Evolutionary conservation across 2,888 invertebrate species (phyloP).

Genomic region (Aphodius granarius): DNA sequence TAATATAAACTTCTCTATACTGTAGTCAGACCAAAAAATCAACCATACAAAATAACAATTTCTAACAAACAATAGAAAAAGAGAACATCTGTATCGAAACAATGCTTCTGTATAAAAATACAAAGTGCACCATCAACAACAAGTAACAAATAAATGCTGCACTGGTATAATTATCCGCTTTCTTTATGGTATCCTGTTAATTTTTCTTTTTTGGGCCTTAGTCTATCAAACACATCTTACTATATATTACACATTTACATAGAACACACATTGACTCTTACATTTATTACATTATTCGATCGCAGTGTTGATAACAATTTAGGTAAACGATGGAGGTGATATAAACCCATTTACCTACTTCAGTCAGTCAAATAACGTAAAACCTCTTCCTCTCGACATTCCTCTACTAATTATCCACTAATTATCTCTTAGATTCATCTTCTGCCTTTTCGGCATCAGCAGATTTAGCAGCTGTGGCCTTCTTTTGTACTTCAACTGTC

Average conservation of each 20-base stretch:
- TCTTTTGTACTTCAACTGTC: not conserved
- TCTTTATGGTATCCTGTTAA: constrained; percentile 2
- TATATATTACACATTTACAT: constrained; percentile 18
- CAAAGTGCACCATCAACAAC: constrained; percentile 37
- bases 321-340: constrained; percentile 17
- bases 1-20: constrained; percentile 45
- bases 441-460: constrained; percentile 7
- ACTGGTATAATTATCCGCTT: constrained; percentile 14
- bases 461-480: not conserved
- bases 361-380: constrained; percentile 17
- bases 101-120: constrained; percentile 28
- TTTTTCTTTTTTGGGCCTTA: constrained; percentile 24
- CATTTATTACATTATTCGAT: constrained; percentile 17
- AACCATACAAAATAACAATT: constrained; percentile 16
- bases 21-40: constrained; percentile 37
- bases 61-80: constrained; percentile 18
- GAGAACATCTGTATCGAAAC: not conserved
- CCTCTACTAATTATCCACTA: not conserved
- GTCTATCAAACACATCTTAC: constrained; percentile 12
- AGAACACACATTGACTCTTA: constrained; percentile 16
- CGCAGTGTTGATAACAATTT: constrained; percentile 1
- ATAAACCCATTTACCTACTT: constrained; percentile 21
- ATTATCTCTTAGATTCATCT: constrained; percentile 19
- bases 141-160: constrained; percentile 41
- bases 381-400: not conserved